These are phyloP conservation scores for Netelia inedita DNA, from an alignment of 2,888 invertebrate genomes.

Conservation along the genomic window DNA sequence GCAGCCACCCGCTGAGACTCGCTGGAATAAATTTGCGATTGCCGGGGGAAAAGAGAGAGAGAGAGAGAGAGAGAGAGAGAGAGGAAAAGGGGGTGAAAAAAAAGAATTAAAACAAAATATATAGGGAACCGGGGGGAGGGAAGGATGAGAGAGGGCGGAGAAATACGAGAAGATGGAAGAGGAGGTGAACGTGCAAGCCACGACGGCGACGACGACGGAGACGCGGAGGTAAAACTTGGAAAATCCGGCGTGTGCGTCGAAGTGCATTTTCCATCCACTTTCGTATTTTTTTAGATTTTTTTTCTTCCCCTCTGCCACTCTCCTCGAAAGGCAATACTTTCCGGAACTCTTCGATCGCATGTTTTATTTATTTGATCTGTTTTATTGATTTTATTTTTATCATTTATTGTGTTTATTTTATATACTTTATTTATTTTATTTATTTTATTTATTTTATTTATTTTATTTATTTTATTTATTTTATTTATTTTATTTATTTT, in stretches of 20 bases:
- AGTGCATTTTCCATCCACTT: slow-evolving; percentile 56
- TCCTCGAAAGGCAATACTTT: slow-evolving; percentile 38
- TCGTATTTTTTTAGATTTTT: slow-evolving; percentile 18
- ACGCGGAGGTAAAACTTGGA: slow-evolving; percentile 57
- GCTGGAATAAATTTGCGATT: slow-evolving; percentile 83
- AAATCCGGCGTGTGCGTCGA: slow-evolving; percentile 55
- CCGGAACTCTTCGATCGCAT: slow-evolving; percentile 31
- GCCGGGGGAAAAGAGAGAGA: slow-evolving; percentile 66
- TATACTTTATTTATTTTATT: neutral
- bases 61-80: slow-evolving; percentile 68
- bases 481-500: neutral
- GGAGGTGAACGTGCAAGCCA: slow-evolving; percentile 53
- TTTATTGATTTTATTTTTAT: neutral
- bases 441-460: neutral
- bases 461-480: neutral
- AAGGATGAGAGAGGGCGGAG: slow-evolving; percentile 60
- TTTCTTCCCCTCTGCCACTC: slow-evolving; percentile 32
- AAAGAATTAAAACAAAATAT: slow-evolving; percentile 71
- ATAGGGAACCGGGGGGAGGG: slow-evolving; percentile 65
- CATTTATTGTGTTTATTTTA: neutral
- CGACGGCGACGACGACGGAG: slow-evolving; percentile 39
- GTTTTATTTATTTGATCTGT: slow-evolving; percentile 20
- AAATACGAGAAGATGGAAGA: slow-evolving; percentile 67
- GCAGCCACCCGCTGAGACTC: slow-evolving; percentile 77
- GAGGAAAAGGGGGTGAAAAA: slow-evolving; percentile 53